Base-by-base conservation (phyloP, 2,888 invertebrate genomes). In the Diarsia brunnea region DNA sequence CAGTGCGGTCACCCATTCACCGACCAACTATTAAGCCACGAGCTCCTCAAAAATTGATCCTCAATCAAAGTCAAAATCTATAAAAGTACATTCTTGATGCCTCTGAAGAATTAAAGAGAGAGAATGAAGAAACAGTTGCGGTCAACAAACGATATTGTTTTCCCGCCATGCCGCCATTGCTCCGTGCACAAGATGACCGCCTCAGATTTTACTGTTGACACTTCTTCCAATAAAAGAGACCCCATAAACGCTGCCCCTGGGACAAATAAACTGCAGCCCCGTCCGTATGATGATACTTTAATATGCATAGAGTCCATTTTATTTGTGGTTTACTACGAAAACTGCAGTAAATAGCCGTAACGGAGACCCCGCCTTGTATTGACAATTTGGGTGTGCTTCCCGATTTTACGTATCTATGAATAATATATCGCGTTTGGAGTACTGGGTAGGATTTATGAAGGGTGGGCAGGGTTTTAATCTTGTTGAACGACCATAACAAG, bases 231-330 rank as follows among this genome's bases (percentile, higher is more conserved):
- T 95, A 95, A 95, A 95, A 93, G 90, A 88, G 85, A 86, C 86
- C 91, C 92, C 89, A 92, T 94, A 94, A 95, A 95, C 89, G 88
- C 84, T 90, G 91, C 95, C 95, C 95, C 89, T 84, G 93, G 89
- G 94, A 86, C 90, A 88, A 89, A 94, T 95, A 95, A 95, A 95
- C 91, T 93, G 93, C 93, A 92, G 90, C 91, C 88, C 89, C 87
- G 89, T 85, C 93, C 93, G 91, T 93, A 95, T 96, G 94, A 96
- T 95, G 95, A 93, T 94, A 94, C 95, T 96, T 90, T 94, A 95
- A 95, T 95, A 96, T 96, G 96, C 95, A 96, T 95, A 92, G 95
- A 94, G 90, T 92, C 93, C 93, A 94, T 93, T 95, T 96, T 96
- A 95, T 95, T 95, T 94, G 94, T 93, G 94, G 91, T 92, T 93